Evolutionary conservation across 35 echinoderm and acorn worm genomes (phyloP), one percentile per base, ranked within the genome.

Genomic region (Lytechinus pictus): DNA sequence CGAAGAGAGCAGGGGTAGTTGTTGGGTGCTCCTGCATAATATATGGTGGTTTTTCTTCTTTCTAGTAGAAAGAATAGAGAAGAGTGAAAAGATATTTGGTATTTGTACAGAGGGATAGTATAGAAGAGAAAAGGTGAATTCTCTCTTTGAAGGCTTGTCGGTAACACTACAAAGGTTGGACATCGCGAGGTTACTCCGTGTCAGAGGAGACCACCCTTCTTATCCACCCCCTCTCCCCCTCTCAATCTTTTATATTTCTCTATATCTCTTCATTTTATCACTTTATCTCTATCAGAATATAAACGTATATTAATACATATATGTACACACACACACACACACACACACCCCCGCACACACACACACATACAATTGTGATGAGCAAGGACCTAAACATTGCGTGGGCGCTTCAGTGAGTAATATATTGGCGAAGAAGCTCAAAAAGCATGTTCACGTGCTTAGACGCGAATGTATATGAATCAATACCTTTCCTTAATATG

Each of bases 131-230:
- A 79, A 79, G 19, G 66, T 44, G 66, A 79, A 7, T 79, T 79
- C 33, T 79, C 66, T 79, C 21, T 54, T 54, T 90, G 4, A 12
- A 90, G 52, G 33, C 28, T 90, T 28, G 28, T 57, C 14, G 92
- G 92, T 57, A 19, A 57, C 53, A 53, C 52, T 93, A 93, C 92
- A 93, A 57, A 93, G 55, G 53, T 55, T 93, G n/a, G 10, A 5
- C 28, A 54, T 27, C n/a, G 54, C n/a, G 54, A 57, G 92, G 92
- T 93, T 93, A 93, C n/a, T 93, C 24, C 19, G 55, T 93, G 92
- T 93, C 92, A 93, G 9, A 7, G n/a, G 66, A 79, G 66, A 79
- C 66, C 66, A 79, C 66, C 66, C 66, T 7, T 79, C 61, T 79
- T 16, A 79, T 72, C 24, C 61, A 5, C 61, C 10, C 60, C 1